Conservation (phyloP, 1,140 invertebrate genomes). For the Drosophila nigromelanica region DNA sequence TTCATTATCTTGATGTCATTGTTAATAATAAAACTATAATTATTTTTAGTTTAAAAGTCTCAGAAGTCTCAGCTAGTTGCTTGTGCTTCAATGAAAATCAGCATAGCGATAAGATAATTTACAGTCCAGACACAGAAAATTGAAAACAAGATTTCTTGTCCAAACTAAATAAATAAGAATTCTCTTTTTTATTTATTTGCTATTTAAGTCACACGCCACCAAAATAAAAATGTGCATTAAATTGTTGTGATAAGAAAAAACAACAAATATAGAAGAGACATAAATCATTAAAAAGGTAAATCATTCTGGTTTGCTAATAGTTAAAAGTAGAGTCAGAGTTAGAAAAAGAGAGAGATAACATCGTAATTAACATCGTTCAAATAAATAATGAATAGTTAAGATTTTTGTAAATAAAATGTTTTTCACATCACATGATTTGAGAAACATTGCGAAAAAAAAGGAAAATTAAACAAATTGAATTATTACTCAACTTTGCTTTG, state of each 20-base stretch:
- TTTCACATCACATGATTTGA: too few relatives aligned
- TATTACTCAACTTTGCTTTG: too few relatives aligned
- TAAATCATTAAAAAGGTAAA: constrained; percentile 15
- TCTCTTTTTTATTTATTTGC: not conserved
- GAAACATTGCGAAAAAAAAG: too few relatives aligned
- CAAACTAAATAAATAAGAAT: constrained; percentile 24
- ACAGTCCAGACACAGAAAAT: constrained; percentile 8
- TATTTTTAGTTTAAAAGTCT: constrained; percentile 9
- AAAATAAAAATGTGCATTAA: constrained; percentile 65
- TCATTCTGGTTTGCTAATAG: not conserved
- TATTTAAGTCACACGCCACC: constrained; percentile 40
- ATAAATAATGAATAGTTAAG: too few relatives aligned
- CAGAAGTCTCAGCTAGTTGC: too few relatives aligned
- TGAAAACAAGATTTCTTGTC: constrained; percentile 7
- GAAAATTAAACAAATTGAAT: too few relatives aligned
- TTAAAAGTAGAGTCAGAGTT: not conserved
- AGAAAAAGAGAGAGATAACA: too few relatives aligned
- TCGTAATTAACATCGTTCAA: too few relatives aligned
- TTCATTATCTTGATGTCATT: constrained; percentile 27
- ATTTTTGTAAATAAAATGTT: too few relatives aligned
- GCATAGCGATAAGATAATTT: constrained; percentile 20
- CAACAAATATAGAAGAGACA: not conserved
- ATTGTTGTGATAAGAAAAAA: constrained; percentile 38
- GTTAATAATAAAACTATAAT: constrained; percentile 3
- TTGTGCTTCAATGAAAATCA: constrained; percentile 3